Evolutionary conservation across 1,140 invertebrate species (phyloP), one percentile per base, ranked within the genome.

Genomic region (Colletes gigas): DNA sequence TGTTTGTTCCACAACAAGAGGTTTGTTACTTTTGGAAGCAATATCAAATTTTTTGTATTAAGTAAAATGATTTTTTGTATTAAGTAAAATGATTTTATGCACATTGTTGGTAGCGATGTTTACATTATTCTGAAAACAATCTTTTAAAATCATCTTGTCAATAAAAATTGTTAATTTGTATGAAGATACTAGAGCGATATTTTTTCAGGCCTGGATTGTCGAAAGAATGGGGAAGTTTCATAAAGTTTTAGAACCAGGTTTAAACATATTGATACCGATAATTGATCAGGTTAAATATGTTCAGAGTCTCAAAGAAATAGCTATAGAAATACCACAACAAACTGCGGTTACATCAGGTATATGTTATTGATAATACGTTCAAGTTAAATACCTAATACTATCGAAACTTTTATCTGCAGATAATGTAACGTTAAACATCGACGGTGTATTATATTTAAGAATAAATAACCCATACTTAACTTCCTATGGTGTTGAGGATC

Each of bases 1-100:
- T 99, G 95, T 99, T 99, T 95, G 99, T 99, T 67, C 99, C 99
- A 9, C 98, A 99, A 93, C 99, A 99, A 95, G 98, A 99, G 95
- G 97, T 97, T 83, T 47, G 83, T 71, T 47, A 54, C 14, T 78
- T 69, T 10, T 14, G 3, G 41, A 41, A 69, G 7, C 14, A 78
- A 10, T 57, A 4, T n/a, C 1, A 21, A 83, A 77, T 17, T 67
- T 81, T 60, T 50, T 50, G 62, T 41, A 47, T 50, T 59, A 59
- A 50, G 17, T 65, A 1, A 50, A 7, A 3, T 70, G 39, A 41
- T 19, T 52, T 59, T 15, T 50, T 50, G 62, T 41, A 47, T 50
- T 59, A 59, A 50, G 17, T 65, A 1, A 50, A 7, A 3, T 70
- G 39, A 41, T 19, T 52, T 59, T 15, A n/a, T 54, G 17, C 8